These are phyloP conservation scores for Sphyrna mokarran DNA, from an alignment of 2,113 vertebrate species.

Conservation along the genomic window DNA sequence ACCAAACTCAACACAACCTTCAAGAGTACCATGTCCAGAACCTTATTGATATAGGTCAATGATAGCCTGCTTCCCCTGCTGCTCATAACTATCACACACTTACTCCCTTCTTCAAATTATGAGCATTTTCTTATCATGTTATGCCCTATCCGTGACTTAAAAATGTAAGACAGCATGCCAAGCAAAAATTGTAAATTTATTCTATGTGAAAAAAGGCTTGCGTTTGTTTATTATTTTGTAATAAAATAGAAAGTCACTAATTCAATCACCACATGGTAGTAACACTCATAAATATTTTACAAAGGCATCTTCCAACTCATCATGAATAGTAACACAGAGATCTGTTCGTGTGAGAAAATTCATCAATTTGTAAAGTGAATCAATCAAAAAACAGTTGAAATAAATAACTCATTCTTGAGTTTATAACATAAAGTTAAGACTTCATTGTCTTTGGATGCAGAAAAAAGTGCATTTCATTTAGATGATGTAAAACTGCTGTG, in stretches of 20 bases:
- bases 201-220: background rate
- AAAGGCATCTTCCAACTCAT: too few species aligned
- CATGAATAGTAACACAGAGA: too few species aligned
- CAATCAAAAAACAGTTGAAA: too few species aligned
- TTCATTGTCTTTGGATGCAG: background rate
- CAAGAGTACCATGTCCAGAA: background rate
- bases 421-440: background rate
- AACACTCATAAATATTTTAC: background rate
- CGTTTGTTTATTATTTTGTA: background rate
- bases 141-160: background rate
- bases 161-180: background rate
- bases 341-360: background rate
- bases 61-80: background rate
- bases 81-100: background rate
- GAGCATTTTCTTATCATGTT: background rate
- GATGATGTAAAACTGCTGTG: background rate
- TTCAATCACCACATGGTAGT: background rate
- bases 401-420: too few species aligned
- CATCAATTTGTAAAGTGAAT: too few species aligned
- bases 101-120: background rate
- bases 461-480: background rate
- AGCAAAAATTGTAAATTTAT: too few species aligned
- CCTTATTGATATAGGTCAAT: background rate
- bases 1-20: background rate
- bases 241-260: background rate